Evolutionary conservation across 2,113 vertebrate genomes (phyloP).

Genomic region (Cynoglossus semilaevis): DNA sequence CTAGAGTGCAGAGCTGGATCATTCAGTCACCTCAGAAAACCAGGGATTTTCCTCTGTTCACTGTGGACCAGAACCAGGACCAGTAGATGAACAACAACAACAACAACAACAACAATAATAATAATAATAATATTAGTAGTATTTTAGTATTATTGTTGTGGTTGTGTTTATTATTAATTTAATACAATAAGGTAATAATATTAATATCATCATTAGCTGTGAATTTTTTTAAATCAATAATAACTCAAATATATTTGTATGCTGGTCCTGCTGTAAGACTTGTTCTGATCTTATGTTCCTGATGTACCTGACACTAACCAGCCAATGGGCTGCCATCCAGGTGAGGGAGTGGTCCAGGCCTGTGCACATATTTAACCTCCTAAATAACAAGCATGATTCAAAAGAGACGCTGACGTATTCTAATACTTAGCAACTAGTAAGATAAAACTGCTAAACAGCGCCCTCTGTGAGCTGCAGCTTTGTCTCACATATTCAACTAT

Average conservation of each 20-base stretch:
- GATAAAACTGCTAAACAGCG: constrained; percentile 65
- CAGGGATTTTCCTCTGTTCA: constrained; percentile 42
- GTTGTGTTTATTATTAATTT: too few relatives aligned
- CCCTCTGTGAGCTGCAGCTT: constrained; percentile 59
- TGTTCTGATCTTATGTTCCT: too few relatives aligned
- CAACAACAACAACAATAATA: too few relatives aligned
- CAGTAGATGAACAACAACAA: constrained; percentile 3
- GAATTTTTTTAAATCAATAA: too few relatives aligned
- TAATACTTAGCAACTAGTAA: constrained; percentile 63
- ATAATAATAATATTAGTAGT: too few relatives aligned
- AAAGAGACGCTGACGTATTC: constrained; percentile 65
- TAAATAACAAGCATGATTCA: constrained; percentile 74
- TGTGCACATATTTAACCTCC: constrained; percentile 51
- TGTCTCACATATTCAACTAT: constrained; percentile 14
- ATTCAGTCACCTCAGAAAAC: constrained; percentile 36
- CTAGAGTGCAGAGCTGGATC: constrained; percentile 55
- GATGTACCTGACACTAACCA: not conserved
- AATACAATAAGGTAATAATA: too few relatives aligned
- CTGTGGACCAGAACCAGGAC: not conserved
- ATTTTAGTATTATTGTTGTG: too few relatives aligned
- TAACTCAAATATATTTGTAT: too few relatives aligned
- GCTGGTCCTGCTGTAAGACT: too few relatives aligned
- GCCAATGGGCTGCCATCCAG: constrained; percentile 39
- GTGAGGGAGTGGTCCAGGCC: constrained; percentile 60
- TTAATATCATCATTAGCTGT: too few relatives aligned